phyloP scores from a whole-genome alignment of 2,888 invertebrate genomes.

The Nephrotoma appendiculata region DNA sequence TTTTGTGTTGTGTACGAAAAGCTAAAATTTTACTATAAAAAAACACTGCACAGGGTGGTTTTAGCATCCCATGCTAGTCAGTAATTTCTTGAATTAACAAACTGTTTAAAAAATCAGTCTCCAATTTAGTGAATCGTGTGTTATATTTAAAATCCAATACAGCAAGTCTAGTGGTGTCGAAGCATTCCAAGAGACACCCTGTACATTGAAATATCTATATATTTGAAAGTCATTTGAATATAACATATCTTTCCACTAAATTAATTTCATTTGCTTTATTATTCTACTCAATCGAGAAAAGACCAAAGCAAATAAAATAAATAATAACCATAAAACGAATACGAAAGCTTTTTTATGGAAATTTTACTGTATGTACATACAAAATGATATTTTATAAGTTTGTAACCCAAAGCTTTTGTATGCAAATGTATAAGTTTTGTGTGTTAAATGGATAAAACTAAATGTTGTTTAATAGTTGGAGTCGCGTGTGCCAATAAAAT shows the following conservation, averaged over 20 bases:
- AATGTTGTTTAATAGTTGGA: not conserved
- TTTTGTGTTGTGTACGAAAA: not conserved
- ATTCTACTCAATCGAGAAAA: not conserved
- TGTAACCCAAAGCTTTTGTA: not conserved
- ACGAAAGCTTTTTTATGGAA: not conserved
- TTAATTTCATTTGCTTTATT: not conserved
- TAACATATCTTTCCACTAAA: not conserved
- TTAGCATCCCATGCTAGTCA: too few relatives aligned
- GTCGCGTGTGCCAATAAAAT: not conserved
- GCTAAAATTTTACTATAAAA: not conserved
- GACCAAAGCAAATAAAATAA: not conserved
- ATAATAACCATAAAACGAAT: too few relatives aligned
- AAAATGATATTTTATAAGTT: not conserved
- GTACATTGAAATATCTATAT: not conserved
- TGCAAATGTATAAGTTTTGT: not conserved
- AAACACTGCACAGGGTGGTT: too few relatives aligned
- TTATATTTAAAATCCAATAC: too few relatives aligned
- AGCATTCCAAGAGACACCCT: not conserved
- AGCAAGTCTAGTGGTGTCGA: too few relatives aligned
- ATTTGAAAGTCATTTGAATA: not conserved
- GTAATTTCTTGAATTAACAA: too few relatives aligned
- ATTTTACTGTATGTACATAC: not conserved
- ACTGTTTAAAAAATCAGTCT: too few relatives aligned
- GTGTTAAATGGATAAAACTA: not conserved
- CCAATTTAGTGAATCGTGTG: too few relatives aligned